Evolutionary conservation across 2,113 vertebrate species (phyloP), one percentile per base, ranked within the genome.

Genomic region (Petaurus breviceps): DNA sequence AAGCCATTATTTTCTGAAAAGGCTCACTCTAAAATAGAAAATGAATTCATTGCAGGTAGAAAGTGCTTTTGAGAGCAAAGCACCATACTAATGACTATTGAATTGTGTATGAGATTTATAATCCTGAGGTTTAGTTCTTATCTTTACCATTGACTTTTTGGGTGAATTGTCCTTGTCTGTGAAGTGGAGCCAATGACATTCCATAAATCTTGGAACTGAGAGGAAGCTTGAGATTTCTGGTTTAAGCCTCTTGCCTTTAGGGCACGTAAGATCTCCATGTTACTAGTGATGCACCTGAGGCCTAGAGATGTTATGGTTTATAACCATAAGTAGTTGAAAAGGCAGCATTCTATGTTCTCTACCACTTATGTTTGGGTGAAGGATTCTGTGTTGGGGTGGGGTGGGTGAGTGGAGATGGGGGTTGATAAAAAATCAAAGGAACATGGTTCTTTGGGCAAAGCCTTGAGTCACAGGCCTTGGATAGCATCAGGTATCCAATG

Each of bases 1-100:
- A 43, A 93, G 23, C 57, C 92, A 91, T 52, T 94, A 90, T 92
- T 89, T 53, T 93, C 47, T 16, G 89, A 95, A 96, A 95, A 94
- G 55, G 92, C 28, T 96, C 25, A 91, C 43, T 96, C 12, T 47
- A 90, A 37, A 94, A 37, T 52, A 94, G 95, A 94, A 97, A 92
- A 57, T 92, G 93, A 89, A 94, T 95, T 93, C 93, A 93, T 53
- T 96, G 89, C 8, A 91, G 77, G 51, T 90, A 24, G 51, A 97
- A 95, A 49, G 53, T 54, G 9, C 51, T 51, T 91, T 91, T 95
- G 91, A 90, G 37, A 96, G 5, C 50, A 49, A 92, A 54, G 51
- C 92, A 47, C 92, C 26, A 93, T 47, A 95, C 90, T 55, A 37
- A 49, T 90, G 50, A 57, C 77, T 57, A 0, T 93, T 49, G 84